Percentiles rank a stretch among this genome's conserved stretches.
Conservation (phyloP, 2,113 vertebrate genomes). For the Melanerpes aurifrons region DNA sequence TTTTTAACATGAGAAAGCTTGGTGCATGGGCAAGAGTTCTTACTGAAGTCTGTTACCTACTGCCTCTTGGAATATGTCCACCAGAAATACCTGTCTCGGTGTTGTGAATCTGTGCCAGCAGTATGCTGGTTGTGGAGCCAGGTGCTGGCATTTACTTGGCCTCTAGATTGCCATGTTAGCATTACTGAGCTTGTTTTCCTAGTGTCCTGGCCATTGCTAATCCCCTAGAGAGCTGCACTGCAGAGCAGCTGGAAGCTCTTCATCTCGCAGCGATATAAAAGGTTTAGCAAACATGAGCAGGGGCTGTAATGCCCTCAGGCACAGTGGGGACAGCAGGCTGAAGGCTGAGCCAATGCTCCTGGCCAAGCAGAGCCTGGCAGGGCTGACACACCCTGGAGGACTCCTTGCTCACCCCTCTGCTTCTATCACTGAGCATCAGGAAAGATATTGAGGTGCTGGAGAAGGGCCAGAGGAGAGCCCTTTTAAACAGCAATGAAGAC, state of each 20-base stretch:
- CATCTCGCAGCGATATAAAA: rapidly evolving
- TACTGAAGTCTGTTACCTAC: background rate
- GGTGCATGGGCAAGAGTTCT: background rate
- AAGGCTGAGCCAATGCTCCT: rapidly evolving
- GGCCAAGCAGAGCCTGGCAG: rapidly evolving
- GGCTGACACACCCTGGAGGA: rapidly evolving
- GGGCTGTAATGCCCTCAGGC: background rate
- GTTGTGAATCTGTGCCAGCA: background rate
- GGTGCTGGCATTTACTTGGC: background rate
- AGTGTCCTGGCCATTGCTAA: background rate
- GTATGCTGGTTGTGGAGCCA: background rate
- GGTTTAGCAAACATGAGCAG: rapidly evolving
- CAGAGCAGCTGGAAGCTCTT: background rate
- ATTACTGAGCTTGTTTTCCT: background rate
- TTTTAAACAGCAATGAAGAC: background rate
- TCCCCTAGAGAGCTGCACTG: background rate
- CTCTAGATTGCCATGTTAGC: background rate
- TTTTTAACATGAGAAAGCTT: background rate
- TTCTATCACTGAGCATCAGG: rapidly evolving
- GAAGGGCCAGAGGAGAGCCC: too few species aligned
- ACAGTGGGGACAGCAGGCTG: rapidly evolving
- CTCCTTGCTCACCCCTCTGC: rapidly evolving
- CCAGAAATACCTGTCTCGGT: background rate
- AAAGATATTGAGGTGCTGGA: too few species aligned
- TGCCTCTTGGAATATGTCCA: background rate